These are phyloP conservation scores for Zaprionus lachaisei DNA, from an alignment of 1,140 invertebrate genomes.

Conservation along the genomic window DNA sequence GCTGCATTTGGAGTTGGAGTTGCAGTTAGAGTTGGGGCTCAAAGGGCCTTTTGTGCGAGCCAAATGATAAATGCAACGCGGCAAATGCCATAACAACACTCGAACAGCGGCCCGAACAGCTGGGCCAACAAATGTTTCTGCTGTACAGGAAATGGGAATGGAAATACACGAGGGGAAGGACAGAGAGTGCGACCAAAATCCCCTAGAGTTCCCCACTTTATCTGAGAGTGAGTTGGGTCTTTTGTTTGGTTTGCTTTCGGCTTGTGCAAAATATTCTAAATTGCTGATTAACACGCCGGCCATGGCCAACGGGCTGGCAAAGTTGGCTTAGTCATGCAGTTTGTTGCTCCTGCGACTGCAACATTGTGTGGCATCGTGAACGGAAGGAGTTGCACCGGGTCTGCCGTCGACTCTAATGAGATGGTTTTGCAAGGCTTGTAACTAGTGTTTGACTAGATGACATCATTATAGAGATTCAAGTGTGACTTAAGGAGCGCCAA, in stretches of 20 bases:
- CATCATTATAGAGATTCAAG: constrained; percentile 2
- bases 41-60: constrained; percentile 71
- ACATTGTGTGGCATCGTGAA: constrained; percentile 8
- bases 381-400: constrained; percentile 18
- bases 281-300: constrained; percentile 78
- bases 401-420: constrained; percentile 25
- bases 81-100: constrained; percentile 55
- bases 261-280: constrained; percentile 74
- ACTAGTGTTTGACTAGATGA: constrained; percentile 11
- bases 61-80: constrained; percentile 75
- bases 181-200: background rate
- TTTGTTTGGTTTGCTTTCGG: constrained; percentile 48
- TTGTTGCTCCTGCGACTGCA: constrained; percentile 14
- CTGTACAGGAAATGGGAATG: constrained; percentile 70
- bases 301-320: constrained; percentile 23
- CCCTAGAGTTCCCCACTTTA: constrained; percentile 19
- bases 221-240: background rate
- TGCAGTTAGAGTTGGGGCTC: constrained; percentile 30
- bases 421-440: constrained; percentile 21
- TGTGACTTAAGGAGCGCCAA: background rate
- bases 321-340: constrained; percentile 60
- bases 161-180: constrained; percentile 37
- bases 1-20: constrained; percentile 10
- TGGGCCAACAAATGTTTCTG: constrained; percentile 57
- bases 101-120: constrained; percentile 61